A percentile compares a stretch with the other conserved stretches of the same genome.
These are phyloP conservation scores for Coronaproctus castanopsis DNA, from an alignment of 2,888 invertebrate species.

Conservation along the genomic window DNA sequence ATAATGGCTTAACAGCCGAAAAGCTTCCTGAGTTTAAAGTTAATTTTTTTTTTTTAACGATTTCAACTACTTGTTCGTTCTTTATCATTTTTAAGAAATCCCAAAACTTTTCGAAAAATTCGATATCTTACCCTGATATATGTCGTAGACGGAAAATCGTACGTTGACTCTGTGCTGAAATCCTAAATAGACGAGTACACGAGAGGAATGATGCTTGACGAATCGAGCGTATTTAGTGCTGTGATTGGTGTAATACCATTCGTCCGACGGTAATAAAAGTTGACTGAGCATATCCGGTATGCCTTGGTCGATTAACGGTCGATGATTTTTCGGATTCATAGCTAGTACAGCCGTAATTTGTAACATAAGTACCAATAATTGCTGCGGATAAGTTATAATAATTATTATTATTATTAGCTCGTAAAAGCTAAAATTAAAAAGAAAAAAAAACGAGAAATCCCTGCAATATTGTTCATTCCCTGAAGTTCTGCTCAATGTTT, in stretches of 20 bases:
- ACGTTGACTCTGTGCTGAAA: conserved; percentile 38
- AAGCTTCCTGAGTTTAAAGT: too few species aligned
- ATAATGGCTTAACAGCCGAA: too few species aligned
- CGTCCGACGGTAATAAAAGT: conserved; percentile 40
- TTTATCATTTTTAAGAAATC: too few species aligned
- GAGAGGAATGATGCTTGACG: conserved; percentile 42
- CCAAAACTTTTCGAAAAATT: too few species aligned
- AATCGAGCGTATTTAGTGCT: conserved; percentile 39
- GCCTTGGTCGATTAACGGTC: conserved; percentile 33
- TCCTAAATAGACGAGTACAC: conserved; percentile 40
- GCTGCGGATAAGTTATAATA: conserved; percentile 28
- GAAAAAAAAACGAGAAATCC: neutral
- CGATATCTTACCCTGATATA: conserved; percentile 30
- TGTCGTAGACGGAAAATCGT: conserved; percentile 30
- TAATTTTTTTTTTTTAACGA: too few species aligned
- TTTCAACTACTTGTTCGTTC: too few species aligned
- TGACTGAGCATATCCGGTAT: conserved; percentile 39
- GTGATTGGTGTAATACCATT: conserved; percentile 46
- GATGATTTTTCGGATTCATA: conserved; percentile 34
- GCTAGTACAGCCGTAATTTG: conserved; percentile 38
- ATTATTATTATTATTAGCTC: neutral
- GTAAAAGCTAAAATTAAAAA: neutral
- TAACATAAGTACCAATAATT: conserved; percentile 38
- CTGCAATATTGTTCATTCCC: neutral
- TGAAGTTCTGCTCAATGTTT: too few species aligned